Evolutionary conservation across 2,888 invertebrate species (phyloP).

Genomic region (Drosophila nr. perissopoda): DNA sequence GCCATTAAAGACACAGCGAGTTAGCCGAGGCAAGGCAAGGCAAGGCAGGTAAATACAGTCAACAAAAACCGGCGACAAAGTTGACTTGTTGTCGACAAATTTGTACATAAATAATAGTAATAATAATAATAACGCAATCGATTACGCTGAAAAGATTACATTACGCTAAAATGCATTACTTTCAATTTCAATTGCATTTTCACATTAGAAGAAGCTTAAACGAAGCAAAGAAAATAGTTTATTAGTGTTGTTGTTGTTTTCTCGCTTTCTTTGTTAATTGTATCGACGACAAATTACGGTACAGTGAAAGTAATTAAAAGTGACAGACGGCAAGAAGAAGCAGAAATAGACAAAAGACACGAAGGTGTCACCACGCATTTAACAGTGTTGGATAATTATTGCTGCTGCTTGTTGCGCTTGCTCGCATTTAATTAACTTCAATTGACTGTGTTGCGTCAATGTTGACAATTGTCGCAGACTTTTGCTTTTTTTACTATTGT

Average conservation of each 20-base stretch:
- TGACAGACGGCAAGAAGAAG: conserved; percentile 39
- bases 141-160: conserved; percentile 31
- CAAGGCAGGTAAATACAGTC: conserved; percentile 4
- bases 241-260: conserved; percentile 14
- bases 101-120: conserved; percentile 42
- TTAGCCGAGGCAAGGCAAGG: conserved; percentile 23
- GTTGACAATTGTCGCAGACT: conserved; percentile 67
- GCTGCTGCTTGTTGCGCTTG: conserved; percentile 31
- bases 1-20: conserved; percentile 39
- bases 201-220: conserved; percentile 34
- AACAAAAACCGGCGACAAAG: conserved; percentile 25
- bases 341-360: conserved; percentile 15
- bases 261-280: conserved; percentile 54
- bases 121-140: conserved; percentile 46
- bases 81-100: conserved; percentile 35
- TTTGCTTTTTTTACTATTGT: conserved; percentile 41
- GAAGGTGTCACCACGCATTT: conserved; percentile 67
- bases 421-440: conserved; percentile 74
- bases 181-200: conserved; percentile 51
- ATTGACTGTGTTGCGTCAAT: conserved; percentile 73
- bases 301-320: conserved; percentile 74
- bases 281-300: conserved; percentile 64
- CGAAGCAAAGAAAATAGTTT: conserved; percentile 10
- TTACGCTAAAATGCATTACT: conserved; percentile 42
- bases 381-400: conserved; percentile 51